Base-by-base conservation (phyloP, 2,888 invertebrate genomes). In the Platycheirus rosarum region DNA sequence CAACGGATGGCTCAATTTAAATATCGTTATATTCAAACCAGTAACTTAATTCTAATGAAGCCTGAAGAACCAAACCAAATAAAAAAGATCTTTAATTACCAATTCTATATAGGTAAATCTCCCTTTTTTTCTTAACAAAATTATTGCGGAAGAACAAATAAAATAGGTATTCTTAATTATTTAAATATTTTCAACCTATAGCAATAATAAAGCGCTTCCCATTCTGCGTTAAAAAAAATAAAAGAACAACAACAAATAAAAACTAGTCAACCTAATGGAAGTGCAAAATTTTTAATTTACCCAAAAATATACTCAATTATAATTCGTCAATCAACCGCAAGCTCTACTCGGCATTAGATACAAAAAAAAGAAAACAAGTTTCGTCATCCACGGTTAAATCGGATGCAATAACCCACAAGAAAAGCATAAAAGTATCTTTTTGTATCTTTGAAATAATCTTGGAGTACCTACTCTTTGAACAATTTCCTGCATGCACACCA, bases 131-230 rank as follows among this genome's bases (percentile, higher is more conserved):
- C 60, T 29, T 44, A 62, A 18, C 49, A 18, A 53, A 35, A 71
- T 53, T 70, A 48, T 60, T 60, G 60, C 76, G 76, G 76, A 76
- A 76, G 76, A 76, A 70, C 48, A 76, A 48, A 70, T 11, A 23
- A 40, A 35, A 4, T 32, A n/a, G n/a, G n/a, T n/a, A 68, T 46
- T 40, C 69, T 62, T 70, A 53, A 62, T 62, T 62, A 76, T 69
- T 69, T 53, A 46, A 69, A 69, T 32, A 37, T 44, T 53, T 53
- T 42, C 26, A 57, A 62, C 69, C 60, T 44, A 44, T 29, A 42
- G 29, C 9, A 29, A n/a, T 44, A 60, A 13, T n/a, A 48, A 6
- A 60, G n/a, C 2, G 40, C 42, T 60, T 9, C 20, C 42, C 26
- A 29, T 42, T 13, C n/a, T 8, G 11, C 57, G 0, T n/a, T n/a